A percentile compares a stretch with the other conserved stretches of the same genome.
Conservation (phyloP, 2,797 vertebrate species). For the Peromyscus attwateri region DNA sequence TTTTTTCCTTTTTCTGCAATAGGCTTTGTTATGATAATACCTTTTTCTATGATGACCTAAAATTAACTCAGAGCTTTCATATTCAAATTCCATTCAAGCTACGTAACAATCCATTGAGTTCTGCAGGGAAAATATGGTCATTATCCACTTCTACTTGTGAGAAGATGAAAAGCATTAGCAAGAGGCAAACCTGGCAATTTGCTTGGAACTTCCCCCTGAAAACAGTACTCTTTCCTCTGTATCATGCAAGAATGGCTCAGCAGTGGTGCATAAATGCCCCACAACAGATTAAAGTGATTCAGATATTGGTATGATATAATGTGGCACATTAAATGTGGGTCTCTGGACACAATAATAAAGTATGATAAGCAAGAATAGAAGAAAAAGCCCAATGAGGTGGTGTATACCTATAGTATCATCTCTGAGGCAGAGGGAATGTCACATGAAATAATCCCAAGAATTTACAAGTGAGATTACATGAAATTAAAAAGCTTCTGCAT, state of each 20-base stretch:
- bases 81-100: background rate
- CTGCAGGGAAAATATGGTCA: background rate
- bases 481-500: background rate
- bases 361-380: background rate
- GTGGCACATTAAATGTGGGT: background rate
- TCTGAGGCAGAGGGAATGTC: background rate
- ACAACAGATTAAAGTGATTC: background rate
- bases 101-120: background rate
- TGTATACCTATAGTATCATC: background rate
- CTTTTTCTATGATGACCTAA: slow-evolving; percentile 27
- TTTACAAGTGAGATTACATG: background rate
- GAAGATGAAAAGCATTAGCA: background rate
- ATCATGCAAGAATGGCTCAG: background rate
- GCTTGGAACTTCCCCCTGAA: background rate
- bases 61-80: background rate
- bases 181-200: background rate
- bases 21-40: background rate
- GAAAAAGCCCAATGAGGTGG: too few species aligned
- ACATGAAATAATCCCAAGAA: background rate
- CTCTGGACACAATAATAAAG: background rate
- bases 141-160: background rate
- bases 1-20: background rate
- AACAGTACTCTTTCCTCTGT: background rate
- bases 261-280: background rate
- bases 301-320: background rate